A percentile compares a stretch with the other conserved stretches of the same genome.
phyloP scores from a whole-genome alignment of 2,888 invertebrate species.

The Drosophila anomelani region DNA sequence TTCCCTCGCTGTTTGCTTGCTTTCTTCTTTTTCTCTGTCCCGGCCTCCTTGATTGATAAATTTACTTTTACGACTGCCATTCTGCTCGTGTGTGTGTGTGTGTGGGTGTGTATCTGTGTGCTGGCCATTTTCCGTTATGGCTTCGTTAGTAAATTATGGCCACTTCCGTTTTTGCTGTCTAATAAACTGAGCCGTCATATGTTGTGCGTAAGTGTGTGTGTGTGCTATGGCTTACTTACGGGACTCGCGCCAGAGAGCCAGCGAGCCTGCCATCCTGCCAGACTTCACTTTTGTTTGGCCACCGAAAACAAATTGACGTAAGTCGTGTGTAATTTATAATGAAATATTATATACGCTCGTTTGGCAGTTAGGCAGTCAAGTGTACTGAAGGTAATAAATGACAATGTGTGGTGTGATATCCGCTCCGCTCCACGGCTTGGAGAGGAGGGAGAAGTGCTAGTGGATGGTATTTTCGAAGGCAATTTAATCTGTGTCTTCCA shows the following conservation, averaged over 20 bases:
- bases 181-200: conserved; percentile 69
- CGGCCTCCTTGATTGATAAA: conserved; percentile 74
- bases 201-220: conserved; percentile 41
- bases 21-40: neutral
- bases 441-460: neutral
- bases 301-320: conserved; percentile 76
- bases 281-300: conserved; percentile 67
- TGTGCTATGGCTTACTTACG: conserved; percentile 72
- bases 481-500: conserved; percentile 29
- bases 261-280: conserved; percentile 28
- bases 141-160: conserved; percentile 78
- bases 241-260: conserved; percentile 47
- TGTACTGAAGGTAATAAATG: conserved; percentile 74
- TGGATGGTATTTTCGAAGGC: conserved; percentile 12
- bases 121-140: conserved; percentile 64
- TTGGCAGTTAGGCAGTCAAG: conserved; percentile 75
- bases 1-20: conserved; percentile 6
- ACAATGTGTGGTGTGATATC: conserved; percentile 58
- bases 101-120: conserved; percentile 19
- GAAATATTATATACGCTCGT: conserved; percentile 75
- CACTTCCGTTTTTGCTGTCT: conserved; percentile 76
- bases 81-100: conserved; percentile 6
- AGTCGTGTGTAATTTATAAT: conserved; percentile 80
- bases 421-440: conserved; percentile 11
- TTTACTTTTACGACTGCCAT: conserved; percentile 54